Evolutionary conservation across 2,888 invertebrate genomes (phyloP).

Genomic region (Phrixothrix hirtus): DNA sequence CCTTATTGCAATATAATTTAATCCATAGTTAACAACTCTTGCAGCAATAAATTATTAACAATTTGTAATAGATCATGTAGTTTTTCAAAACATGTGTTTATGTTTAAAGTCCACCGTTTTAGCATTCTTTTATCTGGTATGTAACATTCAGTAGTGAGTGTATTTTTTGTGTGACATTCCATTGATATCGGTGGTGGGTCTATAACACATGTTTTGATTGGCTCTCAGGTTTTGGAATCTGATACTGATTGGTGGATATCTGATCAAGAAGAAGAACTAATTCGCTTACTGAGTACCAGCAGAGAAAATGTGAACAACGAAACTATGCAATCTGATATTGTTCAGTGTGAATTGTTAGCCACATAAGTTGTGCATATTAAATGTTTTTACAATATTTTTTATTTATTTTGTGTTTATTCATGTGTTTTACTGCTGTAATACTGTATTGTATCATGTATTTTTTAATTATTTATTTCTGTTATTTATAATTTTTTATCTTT

Average conservation of each 20-base stretch:
- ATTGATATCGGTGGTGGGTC: conserved; percentile 43
- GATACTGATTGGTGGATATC: conserved; percentile 78
- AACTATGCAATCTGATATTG: conserved; percentile 54
- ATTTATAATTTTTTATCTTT: not conserved
- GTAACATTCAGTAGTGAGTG: conserved; percentile 28
- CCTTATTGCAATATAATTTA: conserved; percentile 26
- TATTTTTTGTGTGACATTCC: conserved; percentile 30
- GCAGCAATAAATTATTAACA: too few species aligned
- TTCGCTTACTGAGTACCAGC: conserved; percentile 72
- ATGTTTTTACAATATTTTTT: not conserved
- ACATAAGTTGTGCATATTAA: conserved; percentile 19
- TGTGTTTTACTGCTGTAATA: not conserved
- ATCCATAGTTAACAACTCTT: too few species aligned
- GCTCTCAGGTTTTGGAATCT: conserved; percentile 61
- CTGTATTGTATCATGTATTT: not conserved
- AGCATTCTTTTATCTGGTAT: conserved; percentile 14
- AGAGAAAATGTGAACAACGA: conserved; percentile 64
- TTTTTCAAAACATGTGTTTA: conserved; percentile 52
- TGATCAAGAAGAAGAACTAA: conserved; percentile 77
- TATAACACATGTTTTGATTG: conserved; percentile 56
- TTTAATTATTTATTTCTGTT: not conserved
- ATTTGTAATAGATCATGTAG: conserved; percentile 36
- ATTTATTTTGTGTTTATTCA: not conserved
- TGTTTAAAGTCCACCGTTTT: conserved; percentile 58
- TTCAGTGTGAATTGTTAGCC: conserved; percentile 44